Base-by-base conservation (phyloP, 2,797 vertebrate genomes). In the Lacerta viridis region DNA sequence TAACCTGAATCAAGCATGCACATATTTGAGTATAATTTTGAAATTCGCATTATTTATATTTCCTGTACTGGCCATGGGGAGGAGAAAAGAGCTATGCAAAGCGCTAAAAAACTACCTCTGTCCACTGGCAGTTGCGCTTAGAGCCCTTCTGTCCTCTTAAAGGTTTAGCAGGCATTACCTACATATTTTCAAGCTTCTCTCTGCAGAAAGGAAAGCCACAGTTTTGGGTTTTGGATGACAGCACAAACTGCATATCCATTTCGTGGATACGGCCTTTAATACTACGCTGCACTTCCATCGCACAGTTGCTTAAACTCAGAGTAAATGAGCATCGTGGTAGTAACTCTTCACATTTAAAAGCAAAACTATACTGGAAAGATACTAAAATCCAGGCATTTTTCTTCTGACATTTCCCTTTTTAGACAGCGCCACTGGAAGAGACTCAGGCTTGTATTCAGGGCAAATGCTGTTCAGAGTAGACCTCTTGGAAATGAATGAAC, bases 361-460 rank as follows among this genome's bases (percentile, higher is more conserved):
- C 59, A 83, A 88, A 75, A 78, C 9, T 46, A 90, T 17, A 66
- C 91, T 81, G 92, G 88, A 85, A 10, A 87, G 87, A 81, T 91
- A 85, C 41, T 81, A 72, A 25, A 5, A 18, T 29, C 36, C 33
- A 33, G 17, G 7, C 86, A 29, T 74, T 17, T 77, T 76, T 4
- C 85, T 85, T 29, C 23, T 80, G 83, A 33, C 88, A 84, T 33
- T 25, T 91, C 77, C 72, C 8, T 85, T n/a, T 43, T 61, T 71
- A 86, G 43, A 17, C 66, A 83, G 20, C 61, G 61, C 18, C 1
- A n/a, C 82, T 80, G 85, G 78, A 91, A 86, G 71, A 86, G 46
- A 29, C 87, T 83, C 88, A 64, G 50, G 50, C 50, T 55, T 55
- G 50, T 15, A 55, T 55, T 55, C 50, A 55, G 50, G 50, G 13